A percentile compares a stretch with the other conserved stretches of the same genome.
Evolutionary conservation across 2,113 vertebrate species (phyloP).

Genomic region (Halcyon senegalensis): DNA sequence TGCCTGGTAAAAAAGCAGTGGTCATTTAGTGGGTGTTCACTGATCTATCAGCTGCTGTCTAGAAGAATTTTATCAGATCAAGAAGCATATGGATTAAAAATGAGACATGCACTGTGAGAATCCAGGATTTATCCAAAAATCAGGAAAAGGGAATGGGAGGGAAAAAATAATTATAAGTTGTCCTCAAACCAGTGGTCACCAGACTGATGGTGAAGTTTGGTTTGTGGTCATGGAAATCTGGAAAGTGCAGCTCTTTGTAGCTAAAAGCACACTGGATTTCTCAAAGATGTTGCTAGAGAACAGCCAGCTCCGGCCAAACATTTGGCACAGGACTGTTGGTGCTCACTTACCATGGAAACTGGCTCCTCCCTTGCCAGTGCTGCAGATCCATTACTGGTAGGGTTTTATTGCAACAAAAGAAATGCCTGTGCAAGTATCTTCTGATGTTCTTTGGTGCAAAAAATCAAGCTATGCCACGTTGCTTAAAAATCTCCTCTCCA

Average conservation of each 20-base stretch:
- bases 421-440: not conserved
- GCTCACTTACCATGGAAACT: conserved; percentile 37
- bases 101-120: not conserved
- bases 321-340: not conserved
- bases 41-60: not conserved
- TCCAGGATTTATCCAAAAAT: not conserved
- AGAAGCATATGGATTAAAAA: not conserved
- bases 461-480: fast-evolving
- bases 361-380: conserved; percentile 29
- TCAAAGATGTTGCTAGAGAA: not conserved
- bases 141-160: not conserved
- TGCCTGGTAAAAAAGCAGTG: not conserved
- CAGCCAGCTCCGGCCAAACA: not conserved
- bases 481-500: not conserved
- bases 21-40: fast-evolving
- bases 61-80: not conserved
- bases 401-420: not conserved
- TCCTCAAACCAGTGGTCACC: not conserved
- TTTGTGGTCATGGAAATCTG: not conserved
- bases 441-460: not conserved
- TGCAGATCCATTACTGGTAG: not conserved
- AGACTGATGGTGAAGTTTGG: not conserved
- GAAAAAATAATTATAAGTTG: not conserved
- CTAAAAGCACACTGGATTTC: not conserved
- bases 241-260: not conserved